Base-by-base conservation (phyloP, 2,888 invertebrate genomes). In the Rhodophaea formosa region DNA sequence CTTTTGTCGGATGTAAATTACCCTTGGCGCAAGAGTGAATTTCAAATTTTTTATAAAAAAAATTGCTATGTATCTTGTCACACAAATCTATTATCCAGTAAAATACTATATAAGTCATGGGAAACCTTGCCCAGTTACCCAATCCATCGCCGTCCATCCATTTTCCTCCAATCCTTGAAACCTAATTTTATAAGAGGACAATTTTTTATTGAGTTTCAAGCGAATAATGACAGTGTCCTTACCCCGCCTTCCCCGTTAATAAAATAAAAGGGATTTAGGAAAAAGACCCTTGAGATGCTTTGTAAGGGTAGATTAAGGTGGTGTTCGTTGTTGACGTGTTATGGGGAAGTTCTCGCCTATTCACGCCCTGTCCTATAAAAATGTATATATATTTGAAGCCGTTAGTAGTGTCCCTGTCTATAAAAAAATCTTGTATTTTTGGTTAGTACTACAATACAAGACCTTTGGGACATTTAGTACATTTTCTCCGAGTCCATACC, bases 261-360 rank as follows among this genome's bases (percentile, higher is more conserved):
- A 80, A 80, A 80, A 80, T 80, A 80, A 77, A 75, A 75, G 71
- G 70, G 72, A 77, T 75, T 80, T 75, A 65, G 72, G 71, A 71
- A 75, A 68, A 67, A 45, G 70, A 63, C 74, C 75, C 75, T 66
- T 63, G 61, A 70, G 65, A 71, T 71, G 69, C 70, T 68, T 72
- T 70, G 49, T 72, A 68, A 69, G 71, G 68, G 68, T 68, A 70
- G 72, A 76, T 77, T 77, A 78, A 30, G 14, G 53, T 32, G 64
- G 69, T 53, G 43, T 52, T 53, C 67, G 66, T 65, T 70, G 70
- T 72, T 70, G 75, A 72, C 72, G 67, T 72, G 66, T 71, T 69
- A 68, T 66, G 69, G 71, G 72, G 23, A n/a, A 54, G 8, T 39
- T 39, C 12, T 10, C 8, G 16, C n/a, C 14, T 30, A n/a, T 12